phyloP scores from a whole-genome alignment of 2,113 vertebrate species.

The Spilogale gracilis region DNA sequence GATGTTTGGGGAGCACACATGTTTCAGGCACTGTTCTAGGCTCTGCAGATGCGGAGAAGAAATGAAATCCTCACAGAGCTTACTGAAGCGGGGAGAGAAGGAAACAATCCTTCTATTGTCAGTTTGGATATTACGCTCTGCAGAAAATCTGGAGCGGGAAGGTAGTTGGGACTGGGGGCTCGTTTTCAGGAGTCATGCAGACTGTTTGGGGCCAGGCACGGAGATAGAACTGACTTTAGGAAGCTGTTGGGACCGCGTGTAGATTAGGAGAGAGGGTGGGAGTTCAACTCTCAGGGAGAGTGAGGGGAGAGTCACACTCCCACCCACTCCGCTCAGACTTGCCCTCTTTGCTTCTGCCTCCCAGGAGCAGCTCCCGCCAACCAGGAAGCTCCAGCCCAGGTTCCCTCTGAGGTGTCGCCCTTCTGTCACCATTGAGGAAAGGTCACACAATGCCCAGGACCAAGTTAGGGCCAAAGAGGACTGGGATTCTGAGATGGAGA shows the following conservation, averaged over 20 bases:
- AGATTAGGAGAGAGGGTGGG: accelerated
- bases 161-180: background rate
- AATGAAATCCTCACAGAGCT: background rate
- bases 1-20: too few relatives aligned
- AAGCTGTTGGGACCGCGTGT: too few relatives aligned
- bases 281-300: background rate
- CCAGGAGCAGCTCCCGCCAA: background rate
- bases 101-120: background rate
- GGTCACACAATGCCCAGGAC: background rate
- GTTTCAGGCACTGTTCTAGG: background rate
- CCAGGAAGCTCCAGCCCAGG: slow-evolving; percentile 54
- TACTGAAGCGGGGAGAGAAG: background rate
- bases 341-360: slow-evolving; percentile 25
- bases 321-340: background rate
- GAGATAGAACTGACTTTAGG: too few relatives aligned
- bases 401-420: slow-evolving; percentile 21
- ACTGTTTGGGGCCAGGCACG: too few relatives aligned
- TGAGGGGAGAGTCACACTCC: background rate
- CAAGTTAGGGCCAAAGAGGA: background rate
- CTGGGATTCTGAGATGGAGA: background rate
- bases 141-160: background rate
- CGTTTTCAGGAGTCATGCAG: background rate
- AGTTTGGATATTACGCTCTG: background rate
- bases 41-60: background rate
- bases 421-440: slow-evolving; percentile 2